Percentiles rank a stretch among this genome's conserved stretches.
Evolutionary conservation across 2,888 invertebrate genomes (phyloP).

Genomic region (Hypolimnas misippus): DNA sequence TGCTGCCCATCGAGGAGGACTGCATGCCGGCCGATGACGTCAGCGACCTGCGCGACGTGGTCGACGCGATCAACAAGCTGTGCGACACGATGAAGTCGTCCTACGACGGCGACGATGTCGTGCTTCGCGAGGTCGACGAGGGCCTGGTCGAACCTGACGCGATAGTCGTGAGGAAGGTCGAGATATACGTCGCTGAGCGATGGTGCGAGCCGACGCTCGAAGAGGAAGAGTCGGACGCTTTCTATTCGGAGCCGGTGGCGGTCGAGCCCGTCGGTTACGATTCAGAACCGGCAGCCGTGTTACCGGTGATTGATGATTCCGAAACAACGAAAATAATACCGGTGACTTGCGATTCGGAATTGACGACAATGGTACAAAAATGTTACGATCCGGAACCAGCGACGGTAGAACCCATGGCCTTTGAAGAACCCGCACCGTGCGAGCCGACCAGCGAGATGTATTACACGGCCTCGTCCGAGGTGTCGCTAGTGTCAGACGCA

Average conservation of each 20-base stretch:
- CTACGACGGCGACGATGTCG: conserved; percentile 52
- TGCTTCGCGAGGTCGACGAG: conserved; percentile 24
- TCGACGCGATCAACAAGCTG: conserved; percentile 77
- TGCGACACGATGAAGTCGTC: conserved; percentile 79
- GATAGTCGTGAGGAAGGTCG: conserved; percentile 52
- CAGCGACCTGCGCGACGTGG: conserved; percentile 74
- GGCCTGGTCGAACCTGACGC: conserved; percentile 56
- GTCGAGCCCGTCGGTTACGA: conserved; percentile 49
- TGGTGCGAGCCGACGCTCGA: conserved; percentile 54
- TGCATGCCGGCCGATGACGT: conserved; percentile 65
- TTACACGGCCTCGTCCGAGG: conserved; percentile 74
- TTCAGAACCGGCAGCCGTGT: background rate
- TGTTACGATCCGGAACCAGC: conserved; percentile 28
- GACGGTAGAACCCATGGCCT: conserved; percentile 40
- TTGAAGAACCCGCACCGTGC: conserved; percentile 42
- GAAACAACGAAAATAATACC: background rate
- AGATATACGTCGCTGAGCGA: conserved; percentile 50
- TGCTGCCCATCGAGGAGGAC: conserved; percentile 62
- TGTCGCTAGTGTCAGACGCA: conserved; percentile 63
- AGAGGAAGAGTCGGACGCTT: conserved; percentile 40
- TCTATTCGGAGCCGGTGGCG: conserved; percentile 32
- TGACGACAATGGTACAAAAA: conserved; percentile 43
- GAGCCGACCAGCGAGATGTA: conserved; percentile 71
- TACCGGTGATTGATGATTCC: background rate
- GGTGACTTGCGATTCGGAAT: background rate